Base-by-base conservation (phyloP, 2,113 vertebrate species). In the Pyrgilauda ruficollis region DNA sequence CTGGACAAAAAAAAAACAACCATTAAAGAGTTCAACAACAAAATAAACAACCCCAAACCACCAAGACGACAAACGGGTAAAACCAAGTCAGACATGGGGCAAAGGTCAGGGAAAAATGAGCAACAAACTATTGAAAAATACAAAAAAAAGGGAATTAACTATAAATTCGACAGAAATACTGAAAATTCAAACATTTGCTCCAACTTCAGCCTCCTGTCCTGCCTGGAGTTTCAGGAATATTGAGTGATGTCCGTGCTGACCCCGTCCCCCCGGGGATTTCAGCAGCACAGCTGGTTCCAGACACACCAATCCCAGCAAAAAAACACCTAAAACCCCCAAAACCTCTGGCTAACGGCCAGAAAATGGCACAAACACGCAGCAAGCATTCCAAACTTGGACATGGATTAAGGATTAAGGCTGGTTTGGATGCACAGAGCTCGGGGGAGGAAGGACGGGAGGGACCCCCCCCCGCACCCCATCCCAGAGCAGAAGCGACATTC, bases 301-400 rank as follows among this genome's bases (percentile, higher is more conserved):
- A 39, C 69, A 67, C 44, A n/a, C 17, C 68, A 61, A 8, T 6
- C 76, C 43, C 76, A 43, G 31, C 4, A 33, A 74, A 70, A 73
- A 66, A 66, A 4, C 43, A 72, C 58, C 75, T 27, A 2, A 27
- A 64, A 43, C 5, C 67, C 63, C 43, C n/a, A 5, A 47, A 74
- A 13, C 4, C 67, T 15, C n/a, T 1, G 7, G 41, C 16, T 37
- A 21, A 37, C 0, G 7, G 58, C 27, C 81, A 46, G 50, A 19
- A 58, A 58, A 50, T 3, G 0, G 15, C 35, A 50, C 24, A 67
- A 39, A 28, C n/a, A 52, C 15, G 1, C 23, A 1, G 3, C 2
- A 2, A 30, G 7, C 39, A 28, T 30, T 28, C 86, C 77, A 52
- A 74, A 89, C 37, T 44, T 33, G 76, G 86, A 1, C 86, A 58